Conservation (phyloP, 2,888 invertebrate species). For the Erebia palarica region DNA sequence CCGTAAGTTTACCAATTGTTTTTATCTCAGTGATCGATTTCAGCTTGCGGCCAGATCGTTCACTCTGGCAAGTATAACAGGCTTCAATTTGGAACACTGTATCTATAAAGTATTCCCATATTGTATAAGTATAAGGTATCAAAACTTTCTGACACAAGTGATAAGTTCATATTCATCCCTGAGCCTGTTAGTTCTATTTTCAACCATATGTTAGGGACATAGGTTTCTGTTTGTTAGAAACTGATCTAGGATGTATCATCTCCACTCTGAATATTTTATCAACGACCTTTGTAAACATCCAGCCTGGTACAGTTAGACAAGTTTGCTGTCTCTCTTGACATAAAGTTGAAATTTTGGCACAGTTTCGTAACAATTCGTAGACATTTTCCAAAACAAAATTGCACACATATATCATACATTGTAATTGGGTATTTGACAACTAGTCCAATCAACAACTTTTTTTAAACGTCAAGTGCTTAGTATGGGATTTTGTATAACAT, state of each 20-base stretch:
- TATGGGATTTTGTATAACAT: no score
- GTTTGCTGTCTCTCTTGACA: slow-evolving; percentile 28
- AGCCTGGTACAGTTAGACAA: slow-evolving; percentile 19
- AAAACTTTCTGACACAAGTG: slow-evolving; percentile 2
- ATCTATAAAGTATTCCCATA: background rate
- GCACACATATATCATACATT: no score
- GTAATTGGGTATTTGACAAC: no score
- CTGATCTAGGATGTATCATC: background rate
- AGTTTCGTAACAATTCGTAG: slow-evolving; percentile 14
- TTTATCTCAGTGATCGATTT: no score
- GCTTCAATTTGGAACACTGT: background rate
- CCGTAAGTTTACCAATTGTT: no score
- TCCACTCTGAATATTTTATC: slow-evolving; percentile 24
- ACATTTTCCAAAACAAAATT: background rate
- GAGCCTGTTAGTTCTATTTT: background rate
- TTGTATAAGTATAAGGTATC: background rate
- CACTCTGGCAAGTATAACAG: no score
- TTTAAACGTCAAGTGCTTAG: no score
- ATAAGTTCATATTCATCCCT: background rate
- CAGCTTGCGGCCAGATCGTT: no score
- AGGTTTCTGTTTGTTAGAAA: slow-evolving; percentile 6
- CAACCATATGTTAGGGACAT: background rate
- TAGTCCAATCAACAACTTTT: no score
- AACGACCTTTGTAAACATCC: slow-evolving; percentile 24
- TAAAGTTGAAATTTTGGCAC: slow-evolving; percentile 26